Percentiles rank a stretch among this genome's conserved stretches.
phyloP scores from a whole-genome alignment of 2,888 invertebrate genomes.

The Lithosia quadra region DNA sequence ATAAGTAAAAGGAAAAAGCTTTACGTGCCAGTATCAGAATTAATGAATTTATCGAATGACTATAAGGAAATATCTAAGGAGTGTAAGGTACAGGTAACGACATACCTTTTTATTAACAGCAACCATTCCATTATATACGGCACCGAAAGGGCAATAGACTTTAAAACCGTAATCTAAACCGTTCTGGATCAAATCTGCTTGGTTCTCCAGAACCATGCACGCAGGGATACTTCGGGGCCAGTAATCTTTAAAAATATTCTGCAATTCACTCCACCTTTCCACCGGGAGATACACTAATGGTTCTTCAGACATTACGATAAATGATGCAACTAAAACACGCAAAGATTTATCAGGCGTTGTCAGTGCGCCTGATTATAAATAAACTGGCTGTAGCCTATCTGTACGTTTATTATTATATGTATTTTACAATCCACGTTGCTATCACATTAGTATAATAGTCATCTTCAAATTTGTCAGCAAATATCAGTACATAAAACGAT shows the following conservation, averaged over 20 bases:
- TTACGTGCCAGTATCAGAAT: no score
- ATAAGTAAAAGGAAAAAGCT: no score
- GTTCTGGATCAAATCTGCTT: conserved; percentile 59
- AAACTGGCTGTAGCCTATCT: neutral
- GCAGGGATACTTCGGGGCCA: conserved; percentile 68
- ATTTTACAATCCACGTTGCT: neutral
- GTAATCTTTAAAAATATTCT: conserved; percentile 46
- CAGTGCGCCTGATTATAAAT: neutral
- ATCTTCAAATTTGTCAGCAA: no score
- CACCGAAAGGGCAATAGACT: conserved; percentile 70
- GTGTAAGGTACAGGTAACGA: no score
- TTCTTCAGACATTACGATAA: conserved; percentile 31
- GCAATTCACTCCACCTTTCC: conserved; percentile 52
- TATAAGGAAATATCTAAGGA: no score
- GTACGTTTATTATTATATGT: neutral
- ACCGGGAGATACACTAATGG: conserved; percentile 46
- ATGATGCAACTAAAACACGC: neutral
- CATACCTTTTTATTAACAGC: conserved; percentile 31
- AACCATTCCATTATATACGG: conserved; percentile 65
- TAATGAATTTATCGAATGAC: no score
- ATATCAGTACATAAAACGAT: no score
- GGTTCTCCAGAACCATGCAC: conserved; percentile 65
- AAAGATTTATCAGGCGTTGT: neutral
- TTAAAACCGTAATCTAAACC: conserved; percentile 60
- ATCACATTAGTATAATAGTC: neutral